phyloP scores from a whole-genome alignment of 1,140 invertebrate species.

The Orius insidiosus region DNA sequence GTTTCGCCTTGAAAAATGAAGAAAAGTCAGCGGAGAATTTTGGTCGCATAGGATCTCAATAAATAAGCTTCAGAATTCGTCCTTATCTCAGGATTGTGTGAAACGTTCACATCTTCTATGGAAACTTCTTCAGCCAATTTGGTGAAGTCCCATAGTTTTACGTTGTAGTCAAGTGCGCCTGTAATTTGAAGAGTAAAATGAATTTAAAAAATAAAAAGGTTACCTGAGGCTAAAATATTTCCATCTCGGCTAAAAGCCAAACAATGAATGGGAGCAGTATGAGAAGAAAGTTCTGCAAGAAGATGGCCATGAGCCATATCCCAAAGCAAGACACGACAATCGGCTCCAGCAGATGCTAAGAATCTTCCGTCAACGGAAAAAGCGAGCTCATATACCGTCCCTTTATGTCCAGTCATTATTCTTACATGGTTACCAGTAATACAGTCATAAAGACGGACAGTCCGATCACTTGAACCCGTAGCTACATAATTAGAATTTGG shows the following conservation, averaged over 20 bases:
- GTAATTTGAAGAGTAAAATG: too few relatives aligned
- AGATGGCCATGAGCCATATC: slow-evolving; percentile 77
- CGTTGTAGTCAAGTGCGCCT: slow-evolving; percentile 71
- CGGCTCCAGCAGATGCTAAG: slow-evolving; percentile 72
- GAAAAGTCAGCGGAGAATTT: slow-evolving; percentile 67
- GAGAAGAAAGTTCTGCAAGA: slow-evolving; percentile 58
- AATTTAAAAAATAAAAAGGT: too few relatives aligned
- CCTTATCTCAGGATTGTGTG: slow-evolving; percentile 64
- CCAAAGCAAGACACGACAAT: slow-evolving; percentile 72
- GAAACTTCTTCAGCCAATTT: slow-evolving; percentile 73
- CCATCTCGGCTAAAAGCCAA: slow-evolving; percentile 84
- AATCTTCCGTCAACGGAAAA: slow-evolving; percentile 87
- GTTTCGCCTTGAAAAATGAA: slow-evolving; percentile 89
- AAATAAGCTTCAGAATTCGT: slow-evolving; percentile 59
- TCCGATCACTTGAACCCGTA: slow-evolving; percentile 91
- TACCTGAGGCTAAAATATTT: slow-evolving; percentile 70
- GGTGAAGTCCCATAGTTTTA: slow-evolving; percentile 86
- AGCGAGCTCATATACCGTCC: slow-evolving; percentile 59
- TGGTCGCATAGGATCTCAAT: slow-evolving; percentile 71
- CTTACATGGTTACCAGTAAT: slow-evolving; percentile 81
- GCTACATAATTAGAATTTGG: slow-evolving; percentile 96
- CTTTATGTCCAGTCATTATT: slow-evolving; percentile 89
- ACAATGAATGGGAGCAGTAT: slow-evolving; percentile 61
- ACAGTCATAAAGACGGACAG: slow-evolving; percentile 89
- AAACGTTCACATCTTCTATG: slow-evolving; percentile 65